Base-by-base conservation (phyloP, 1,140 invertebrate genomes). In the Pristionchus pacificus region DNA sequence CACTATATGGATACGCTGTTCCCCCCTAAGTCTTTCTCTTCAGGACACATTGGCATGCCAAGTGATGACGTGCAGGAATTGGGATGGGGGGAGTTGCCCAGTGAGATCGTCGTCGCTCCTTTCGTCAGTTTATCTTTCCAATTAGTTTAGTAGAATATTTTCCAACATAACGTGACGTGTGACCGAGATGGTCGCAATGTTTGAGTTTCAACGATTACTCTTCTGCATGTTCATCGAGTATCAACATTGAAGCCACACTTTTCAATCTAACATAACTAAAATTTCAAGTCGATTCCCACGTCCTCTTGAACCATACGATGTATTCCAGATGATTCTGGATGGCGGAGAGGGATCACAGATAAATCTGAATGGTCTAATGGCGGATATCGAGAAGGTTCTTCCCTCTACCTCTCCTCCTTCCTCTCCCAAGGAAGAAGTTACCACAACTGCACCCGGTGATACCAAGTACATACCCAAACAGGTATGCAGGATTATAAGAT, bases 281-380 rank as follows among this genome's bases (percentile, higher is more conserved):
- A n/a, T n/a, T n/a, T n/a, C n/a, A n/a, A n/a, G n/a, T n/a, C n/a
- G n/a, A n/a, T n/a, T n/a, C n/a, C n/a, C n/a, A n/a, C 13, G 70
- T 28, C 14, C 24, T 68, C 25, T 59, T 59, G 60, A n/a, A 59
- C 10, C 59, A 31, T 30, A 6, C 62, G 19, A 49, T 19, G 19
- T 19, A 10, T 49, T 49, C 6, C 19, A 49, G 38, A 49, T 49
- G 38, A 49, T 49, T 49, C 38, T 49, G 6, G 38, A 67, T 67
- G 65, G 38, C 15, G 14, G 14, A n/a, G n/a, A n/a, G n/a, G n/a
- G n/a, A 13, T 57, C 65, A 6, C 65, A 61, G 2, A 25, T 71
- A n/a, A 65, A 71, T 28, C n/a, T 71, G 0, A 29, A 64, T 31
- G 69, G 27, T 33, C 49, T 71, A 0, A 71, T 64, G 69, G 69